Conservation (phyloP, 2,888 invertebrate genomes). For the Cephus runcator region DNA sequence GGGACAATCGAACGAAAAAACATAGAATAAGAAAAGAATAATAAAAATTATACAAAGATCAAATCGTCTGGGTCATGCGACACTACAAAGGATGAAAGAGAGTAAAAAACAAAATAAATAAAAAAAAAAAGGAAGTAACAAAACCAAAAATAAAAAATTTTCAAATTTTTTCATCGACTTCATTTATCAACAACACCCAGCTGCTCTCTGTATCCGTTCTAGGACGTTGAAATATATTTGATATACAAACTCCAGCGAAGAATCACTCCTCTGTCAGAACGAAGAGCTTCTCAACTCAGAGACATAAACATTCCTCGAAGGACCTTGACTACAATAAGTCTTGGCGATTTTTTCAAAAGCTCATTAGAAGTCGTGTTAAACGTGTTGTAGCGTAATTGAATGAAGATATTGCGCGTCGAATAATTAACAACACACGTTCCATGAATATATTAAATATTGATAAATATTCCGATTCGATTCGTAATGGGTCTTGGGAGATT, state of each 20-base stretch:
- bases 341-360: neutral
- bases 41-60: slow-evolving; percentile 6
- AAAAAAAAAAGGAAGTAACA: neutral
- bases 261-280: neutral
- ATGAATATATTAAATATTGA: neutral
- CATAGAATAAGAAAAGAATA: neutral
- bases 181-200: neutral
- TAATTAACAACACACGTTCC: neutral
- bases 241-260: neutral
- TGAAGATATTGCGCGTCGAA: neutral
- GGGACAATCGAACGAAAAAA: slow-evolving; percentile 31
- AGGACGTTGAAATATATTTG: neutral
- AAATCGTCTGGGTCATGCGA: slow-evolving; percentile 1
- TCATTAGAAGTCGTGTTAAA: neutral
- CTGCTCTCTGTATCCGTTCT: neutral
- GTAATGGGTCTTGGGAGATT: neutral
- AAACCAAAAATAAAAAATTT: neutral
- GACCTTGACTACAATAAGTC: neutral
- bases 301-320: neutral
- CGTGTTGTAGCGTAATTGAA: neutral
- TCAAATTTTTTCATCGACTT: neutral
- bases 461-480: neutral
- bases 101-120: neutral
- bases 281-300: neutral
- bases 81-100: slow-evolving; percentile 10